Evolutionary conservation across 2,888 invertebrate species (phyloP), one percentile per base, ranked within the genome.

Genomic region (Charanyca ferruginea): DNA sequence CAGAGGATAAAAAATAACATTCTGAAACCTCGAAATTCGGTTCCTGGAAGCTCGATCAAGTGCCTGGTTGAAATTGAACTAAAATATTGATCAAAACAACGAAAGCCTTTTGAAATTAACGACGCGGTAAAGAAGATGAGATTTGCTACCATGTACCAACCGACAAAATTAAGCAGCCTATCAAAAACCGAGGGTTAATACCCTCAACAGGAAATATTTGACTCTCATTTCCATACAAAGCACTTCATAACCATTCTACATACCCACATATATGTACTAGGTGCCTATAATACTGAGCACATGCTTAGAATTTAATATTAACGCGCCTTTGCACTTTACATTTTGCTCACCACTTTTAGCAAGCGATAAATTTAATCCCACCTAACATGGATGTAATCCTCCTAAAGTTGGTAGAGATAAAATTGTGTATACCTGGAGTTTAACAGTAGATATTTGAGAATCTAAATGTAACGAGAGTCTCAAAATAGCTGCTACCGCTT

Each of bases 251-350:
- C 22, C 11, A 6, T 9, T 9, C 18, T 4, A 8, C 32, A 32
- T 7, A 54, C 6, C 0, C 16, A 7, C 23, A 38, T 38, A 38
- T 28, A 28, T 9, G 13, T 38, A 16, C 38, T 38, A 38, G 38
- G 18, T 13, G 32, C 6, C 11, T 45, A 51, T 55, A 45, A 23
- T 35, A 44, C 11, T 8, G 22, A 65, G 38, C 71, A 58, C 38
- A 44, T 22, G 47, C 35, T 70, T 38, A 65, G 22, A 70, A 70
- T 57, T 70, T 70, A 70, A 70, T 64, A 70, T 70, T 55, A 63
- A 63, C 55, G 51, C 22, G 13, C 20, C 8, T 28, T 11, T 58
- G 52, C 71, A 71, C 71, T 71, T 32, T n/a, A 70, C 45, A 70
- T 64, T 57, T 48, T 22, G 16, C 52, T 53, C 53, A 44, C 52